Conservation (phyloP, 2,888 invertebrate species). For the Tenthredo amoena region DNA sequence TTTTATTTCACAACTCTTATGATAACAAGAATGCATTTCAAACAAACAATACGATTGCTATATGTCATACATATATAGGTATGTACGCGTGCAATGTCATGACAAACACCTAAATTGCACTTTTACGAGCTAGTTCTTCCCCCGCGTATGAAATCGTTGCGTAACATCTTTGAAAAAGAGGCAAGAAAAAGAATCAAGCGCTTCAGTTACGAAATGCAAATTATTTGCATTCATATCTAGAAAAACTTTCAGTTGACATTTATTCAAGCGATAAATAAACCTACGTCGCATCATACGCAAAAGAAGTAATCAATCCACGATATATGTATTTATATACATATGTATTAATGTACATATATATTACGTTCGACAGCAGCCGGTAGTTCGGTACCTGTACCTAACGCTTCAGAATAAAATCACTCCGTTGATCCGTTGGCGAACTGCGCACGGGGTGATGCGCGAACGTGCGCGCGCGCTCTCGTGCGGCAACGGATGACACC, state of each 20-base stretch:
- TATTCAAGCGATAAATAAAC: not conserved
- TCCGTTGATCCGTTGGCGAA: conserved; percentile 46
- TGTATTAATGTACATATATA: not conserved
- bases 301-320: not conserved
- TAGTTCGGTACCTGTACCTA: not conserved
- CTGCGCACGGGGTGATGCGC: conserved; percentile 55
- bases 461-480: conserved; percentile 55
- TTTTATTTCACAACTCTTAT: not conserved
- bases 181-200: not conserved
- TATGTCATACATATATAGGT: not conserved
- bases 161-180: not conserved
- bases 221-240: not conserved
- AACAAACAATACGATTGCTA: not conserved
- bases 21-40: not conserved
- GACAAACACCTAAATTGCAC: not conserved
- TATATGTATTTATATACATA: not conserved
- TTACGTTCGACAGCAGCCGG: not conserved
- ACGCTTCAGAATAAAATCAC: not conserved
- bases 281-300: not conserved
- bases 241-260: not conserved
- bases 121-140: not conserved
- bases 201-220: not conserved
- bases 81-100: not conserved
- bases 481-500: conserved; percentile 71
- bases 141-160: not conserved